These are phyloP conservation scores for Styela clava DNA, from an alignment of 23 tunicate species.

Conservation along the genomic window DNA sequence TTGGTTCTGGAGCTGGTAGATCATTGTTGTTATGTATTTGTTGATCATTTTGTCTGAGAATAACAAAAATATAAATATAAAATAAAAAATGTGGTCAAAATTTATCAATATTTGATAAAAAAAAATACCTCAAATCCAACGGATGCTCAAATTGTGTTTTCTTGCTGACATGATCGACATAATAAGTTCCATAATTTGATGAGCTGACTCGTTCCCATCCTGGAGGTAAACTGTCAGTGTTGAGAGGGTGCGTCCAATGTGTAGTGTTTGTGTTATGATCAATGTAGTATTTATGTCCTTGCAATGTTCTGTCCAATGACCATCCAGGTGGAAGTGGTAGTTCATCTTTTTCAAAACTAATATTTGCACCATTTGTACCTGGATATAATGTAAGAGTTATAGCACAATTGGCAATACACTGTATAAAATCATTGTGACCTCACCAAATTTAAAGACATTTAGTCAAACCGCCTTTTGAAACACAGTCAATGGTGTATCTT, in stretches of 20 bases:
- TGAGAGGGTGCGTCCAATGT: slow-evolving; percentile 95
- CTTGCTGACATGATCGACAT: slow-evolving; percentile 76
- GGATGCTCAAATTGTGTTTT: slow-evolving; percentile 89
- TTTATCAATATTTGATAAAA: background rate
- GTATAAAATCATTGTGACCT: no score
- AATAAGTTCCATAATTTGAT: slow-evolving; percentile 75
- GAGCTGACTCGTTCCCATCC: slow-evolving; percentile 97
- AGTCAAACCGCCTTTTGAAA: no score
- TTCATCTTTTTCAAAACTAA: slow-evolving; percentile 30
- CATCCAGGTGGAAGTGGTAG: slow-evolving; percentile 84
- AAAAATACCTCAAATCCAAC: slow-evolving; percentile 53
- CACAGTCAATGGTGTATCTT: background rate
- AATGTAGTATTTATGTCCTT: slow-evolving; percentile 79
- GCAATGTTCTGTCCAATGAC: slow-evolving; percentile 80
- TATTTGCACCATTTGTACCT: background rate
- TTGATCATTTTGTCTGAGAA: slow-evolving; percentile 40
- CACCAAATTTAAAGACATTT: no score
- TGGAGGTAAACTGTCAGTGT: slow-evolving; percentile 88
- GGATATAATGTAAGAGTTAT: background rate
- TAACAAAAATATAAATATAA: no score
- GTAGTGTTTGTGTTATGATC: slow-evolving; percentile 97
- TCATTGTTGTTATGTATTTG: slow-evolving; percentile 38
- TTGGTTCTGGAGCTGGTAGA: slow-evolving; percentile 81
- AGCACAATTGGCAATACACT: no score
- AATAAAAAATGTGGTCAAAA: no score